A percentile compares a stretch with the other conserved stretches of the same genome.
Conservation (phyloP, 2,113 vertebrate genomes). For the Aix galericulata region DNA sequence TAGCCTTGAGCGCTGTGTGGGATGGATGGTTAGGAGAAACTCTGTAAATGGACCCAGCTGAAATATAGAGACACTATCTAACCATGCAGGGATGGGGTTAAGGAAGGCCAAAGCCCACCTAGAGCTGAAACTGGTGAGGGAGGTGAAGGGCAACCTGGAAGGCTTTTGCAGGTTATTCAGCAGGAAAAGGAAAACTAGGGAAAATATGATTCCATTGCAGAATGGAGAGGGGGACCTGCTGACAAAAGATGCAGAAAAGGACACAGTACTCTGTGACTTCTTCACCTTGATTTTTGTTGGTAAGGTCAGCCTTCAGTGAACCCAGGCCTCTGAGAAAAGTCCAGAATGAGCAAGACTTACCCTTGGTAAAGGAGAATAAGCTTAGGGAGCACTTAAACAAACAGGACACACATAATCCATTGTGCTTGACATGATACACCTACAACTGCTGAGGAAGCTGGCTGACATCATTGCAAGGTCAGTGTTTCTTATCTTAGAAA, state of each 20-base stretch:
- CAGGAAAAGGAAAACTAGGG: background rate
- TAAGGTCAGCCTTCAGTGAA: background rate
- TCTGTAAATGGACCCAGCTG: background rate
- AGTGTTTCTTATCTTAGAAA: background rate
- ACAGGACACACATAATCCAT: background rate
- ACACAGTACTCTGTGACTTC: background rate
- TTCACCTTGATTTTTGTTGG: background rate
- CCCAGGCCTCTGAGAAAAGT: background rate
- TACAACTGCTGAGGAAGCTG: background rate
- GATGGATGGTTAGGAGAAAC: background rate
- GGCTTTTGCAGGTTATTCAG: background rate
- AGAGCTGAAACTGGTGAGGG: background rate
- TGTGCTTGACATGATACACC: background rate
- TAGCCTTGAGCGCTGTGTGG: background rate
- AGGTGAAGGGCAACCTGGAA: background rate
- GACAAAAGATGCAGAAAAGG: background rate
- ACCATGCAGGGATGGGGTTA: rapidly evolving
- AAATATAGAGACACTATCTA: rapidly evolving
- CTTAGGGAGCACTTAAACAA: background rate
- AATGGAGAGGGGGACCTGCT: rapidly evolving
- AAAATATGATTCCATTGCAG: background rate
- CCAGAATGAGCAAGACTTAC: background rate
- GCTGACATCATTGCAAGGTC: background rate
- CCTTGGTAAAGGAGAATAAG: background rate
- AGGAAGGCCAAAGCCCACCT: background rate